Evolutionary conservation across 64 coral and sea anemone species (phyloP).

Genomic region (Catalaphyllia jardinei): DNA sequence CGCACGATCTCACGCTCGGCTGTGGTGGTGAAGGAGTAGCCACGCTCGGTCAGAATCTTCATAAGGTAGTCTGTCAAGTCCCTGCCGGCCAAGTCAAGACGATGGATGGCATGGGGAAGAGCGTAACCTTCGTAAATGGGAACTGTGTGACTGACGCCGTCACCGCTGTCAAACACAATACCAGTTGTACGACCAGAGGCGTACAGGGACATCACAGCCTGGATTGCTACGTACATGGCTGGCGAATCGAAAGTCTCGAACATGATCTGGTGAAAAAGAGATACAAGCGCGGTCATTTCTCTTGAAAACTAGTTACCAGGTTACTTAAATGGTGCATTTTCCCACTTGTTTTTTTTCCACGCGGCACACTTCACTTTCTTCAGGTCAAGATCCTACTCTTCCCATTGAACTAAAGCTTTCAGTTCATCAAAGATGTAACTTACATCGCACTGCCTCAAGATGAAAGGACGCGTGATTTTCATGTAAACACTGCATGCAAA

Average conservation of each 20-base stretch:
- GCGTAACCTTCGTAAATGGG: no score
- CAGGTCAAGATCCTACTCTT: not conserved
- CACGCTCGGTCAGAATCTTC: no score
- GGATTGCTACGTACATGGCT: constrained; percentile 78
- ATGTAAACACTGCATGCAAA: no score
- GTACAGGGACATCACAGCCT: constrained; percentile 69
- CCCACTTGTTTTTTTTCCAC: not conserved
- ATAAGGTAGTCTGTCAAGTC: no score
- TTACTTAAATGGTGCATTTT: not conserved
- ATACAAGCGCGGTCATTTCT: not conserved
- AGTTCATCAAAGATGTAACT: no score
- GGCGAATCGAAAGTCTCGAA: constrained; percentile 73
- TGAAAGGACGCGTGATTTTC: no score
- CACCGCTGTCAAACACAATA: constrained; percentile 65
- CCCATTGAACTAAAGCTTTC: no score
- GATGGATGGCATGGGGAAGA: no score
- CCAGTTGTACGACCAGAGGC: constrained; percentile 73
- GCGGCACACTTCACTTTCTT: not conserved
- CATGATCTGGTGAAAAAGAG: constrained; percentile 55
- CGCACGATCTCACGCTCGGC: constrained; percentile 75
- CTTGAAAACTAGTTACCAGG: not conserved
- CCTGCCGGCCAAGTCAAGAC: no score
- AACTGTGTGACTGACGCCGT: constrained; percentile 66
- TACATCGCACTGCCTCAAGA: no score
- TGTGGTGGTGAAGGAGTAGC: constrained; percentile 72